Conservation (phyloP, 1,140 invertebrate genomes). For the Drosophila leontia region DNA sequence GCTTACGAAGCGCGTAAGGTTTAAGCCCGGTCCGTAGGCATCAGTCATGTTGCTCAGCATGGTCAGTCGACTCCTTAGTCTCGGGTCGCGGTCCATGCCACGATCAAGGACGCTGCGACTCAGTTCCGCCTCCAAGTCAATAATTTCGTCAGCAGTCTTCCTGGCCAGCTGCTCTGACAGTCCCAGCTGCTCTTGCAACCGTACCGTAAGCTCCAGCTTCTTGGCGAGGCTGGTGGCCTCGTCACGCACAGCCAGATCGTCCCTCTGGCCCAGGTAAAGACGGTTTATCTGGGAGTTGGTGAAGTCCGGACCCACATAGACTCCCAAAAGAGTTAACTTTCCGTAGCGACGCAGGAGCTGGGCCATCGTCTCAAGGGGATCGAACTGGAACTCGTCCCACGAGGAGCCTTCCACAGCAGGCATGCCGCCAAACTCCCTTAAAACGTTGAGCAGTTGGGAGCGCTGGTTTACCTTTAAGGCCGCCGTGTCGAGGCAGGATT, state of each 20-base stretch:
- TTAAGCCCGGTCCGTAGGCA: conserved; percentile 72
- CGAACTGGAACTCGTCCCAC: conserved; percentile 88
- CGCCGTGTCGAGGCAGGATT: conserved; percentile 82
- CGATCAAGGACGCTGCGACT: conserved; percentile 31
- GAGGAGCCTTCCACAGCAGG: conserved; percentile 88
- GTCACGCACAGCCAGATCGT: conserved; percentile 31
- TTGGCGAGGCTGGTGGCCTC: conserved; percentile 11
- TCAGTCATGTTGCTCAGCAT: conserved; percentile 60
- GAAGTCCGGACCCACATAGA: conserved; percentile 55
- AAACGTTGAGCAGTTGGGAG: conserved; percentile 86
- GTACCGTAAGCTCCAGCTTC: conserved; percentile 12
- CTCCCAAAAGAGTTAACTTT: conserved; percentile 85
- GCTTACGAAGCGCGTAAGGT: conserved; percentile 69
- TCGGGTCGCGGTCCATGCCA: conserved; percentile 36
- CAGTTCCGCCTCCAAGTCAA: conserved; percentile 42
- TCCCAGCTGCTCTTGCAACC: conserved; percentile 48
- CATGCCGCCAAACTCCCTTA: conserved; percentile 90
- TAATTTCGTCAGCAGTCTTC: conserved; percentile 19
- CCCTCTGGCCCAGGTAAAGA: conserved; percentile 65
- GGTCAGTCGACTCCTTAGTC: conserved; percentile 53
- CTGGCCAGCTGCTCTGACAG: conserved; percentile 29
- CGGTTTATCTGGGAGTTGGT: conserved; percentile 65
- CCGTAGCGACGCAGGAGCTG: conserved; percentile 87
- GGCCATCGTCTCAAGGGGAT: conserved; percentile 88
- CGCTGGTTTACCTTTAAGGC: conserved; percentile 86